Evolutionary conservation across 2,113 vertebrate genomes (phyloP).

Genomic region (Pampusana beccarii): DNA sequence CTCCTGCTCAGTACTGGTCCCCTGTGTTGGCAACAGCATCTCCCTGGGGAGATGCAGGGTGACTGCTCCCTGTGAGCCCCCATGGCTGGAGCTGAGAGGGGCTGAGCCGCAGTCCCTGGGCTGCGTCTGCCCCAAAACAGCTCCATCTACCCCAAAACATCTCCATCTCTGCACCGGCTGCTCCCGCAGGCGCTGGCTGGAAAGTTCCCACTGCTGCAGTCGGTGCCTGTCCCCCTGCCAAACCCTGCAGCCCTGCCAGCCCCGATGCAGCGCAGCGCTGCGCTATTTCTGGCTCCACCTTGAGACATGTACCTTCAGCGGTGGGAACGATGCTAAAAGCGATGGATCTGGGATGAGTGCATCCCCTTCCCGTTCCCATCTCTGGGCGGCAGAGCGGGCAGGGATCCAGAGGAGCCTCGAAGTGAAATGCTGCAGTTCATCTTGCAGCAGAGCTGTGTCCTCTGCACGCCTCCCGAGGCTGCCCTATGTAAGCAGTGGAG

Average conservation of each 20-base stretch:
- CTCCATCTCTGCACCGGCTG: not conserved
- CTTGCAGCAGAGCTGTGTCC: not conserved
- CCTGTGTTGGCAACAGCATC: not conserved
- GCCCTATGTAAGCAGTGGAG: not conserved
- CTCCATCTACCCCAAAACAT: not conserved
- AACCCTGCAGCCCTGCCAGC: conserved; percentile 52
- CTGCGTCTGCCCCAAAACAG: not conserved
- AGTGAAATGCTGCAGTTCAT: not conserved
- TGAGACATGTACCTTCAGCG: conserved; percentile 44
- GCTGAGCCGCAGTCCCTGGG: accelerated
- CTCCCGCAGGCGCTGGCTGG: conserved; percentile 1
- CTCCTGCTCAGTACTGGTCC: not conserved
- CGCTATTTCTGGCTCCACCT: conserved; percentile 69
- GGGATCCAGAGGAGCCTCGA: not conserved
- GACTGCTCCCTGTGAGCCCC: not conserved
- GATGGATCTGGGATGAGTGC: not conserved
- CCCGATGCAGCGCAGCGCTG: conserved; percentile 17
- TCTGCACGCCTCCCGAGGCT: not conserved
- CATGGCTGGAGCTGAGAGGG: accelerated
- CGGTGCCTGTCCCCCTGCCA: conserved; percentile 51
- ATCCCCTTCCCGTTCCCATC: not conserved
- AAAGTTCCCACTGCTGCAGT: conserved; percentile 60
- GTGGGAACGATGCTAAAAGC: not conserved
- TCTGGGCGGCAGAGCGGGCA: not conserved
- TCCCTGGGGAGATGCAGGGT: accelerated